phyloP scores from a whole-genome alignment of 2,113 vertebrate species.

The Laticauda laticaudata region DNA sequence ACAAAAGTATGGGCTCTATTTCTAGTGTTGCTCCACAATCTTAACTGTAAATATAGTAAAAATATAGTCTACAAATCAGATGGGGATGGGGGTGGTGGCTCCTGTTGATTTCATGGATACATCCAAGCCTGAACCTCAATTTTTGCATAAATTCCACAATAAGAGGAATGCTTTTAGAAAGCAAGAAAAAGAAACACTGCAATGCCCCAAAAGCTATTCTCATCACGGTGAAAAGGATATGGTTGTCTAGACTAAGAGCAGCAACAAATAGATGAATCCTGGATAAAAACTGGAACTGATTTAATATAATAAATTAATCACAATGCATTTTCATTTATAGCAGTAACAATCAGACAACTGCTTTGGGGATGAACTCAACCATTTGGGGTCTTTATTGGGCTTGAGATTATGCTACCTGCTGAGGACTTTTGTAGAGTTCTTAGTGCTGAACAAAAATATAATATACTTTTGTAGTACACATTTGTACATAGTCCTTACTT shows the following conservation, averaged over 20 bases:
- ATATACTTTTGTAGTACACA: too few species aligned
- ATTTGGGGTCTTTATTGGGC: background rate
- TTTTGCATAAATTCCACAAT: background rate
- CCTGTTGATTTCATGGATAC: background rate
- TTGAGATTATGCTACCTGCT: background rate
- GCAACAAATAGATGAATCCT: background rate
- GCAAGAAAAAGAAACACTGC: background rate
- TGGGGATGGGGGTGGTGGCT: background rate
- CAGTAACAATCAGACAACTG: background rate
- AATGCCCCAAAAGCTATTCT: background rate
- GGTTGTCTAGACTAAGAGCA: background rate
- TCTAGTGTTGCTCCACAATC: background rate
- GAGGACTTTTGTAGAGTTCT: background rate
- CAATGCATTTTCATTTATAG: background rate
- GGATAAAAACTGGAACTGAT: background rate
- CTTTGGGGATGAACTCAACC: background rate
- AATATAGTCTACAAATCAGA: background rate
- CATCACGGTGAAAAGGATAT: too few species aligned
- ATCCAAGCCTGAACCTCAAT: background rate
- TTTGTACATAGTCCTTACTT: too few species aligned
- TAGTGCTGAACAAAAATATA: background rate
- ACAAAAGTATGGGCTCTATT: background rate
- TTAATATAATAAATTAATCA: background rate
- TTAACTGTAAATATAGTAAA: background rate
- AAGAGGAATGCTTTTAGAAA: background rate